A percentile compares a stretch with the other conserved stretches of the same genome.
These are phyloP conservation scores for Talpa occidentalis DNA, from an alignment of 2,113 vertebrate species.

Conservation along the genomic window DNA sequence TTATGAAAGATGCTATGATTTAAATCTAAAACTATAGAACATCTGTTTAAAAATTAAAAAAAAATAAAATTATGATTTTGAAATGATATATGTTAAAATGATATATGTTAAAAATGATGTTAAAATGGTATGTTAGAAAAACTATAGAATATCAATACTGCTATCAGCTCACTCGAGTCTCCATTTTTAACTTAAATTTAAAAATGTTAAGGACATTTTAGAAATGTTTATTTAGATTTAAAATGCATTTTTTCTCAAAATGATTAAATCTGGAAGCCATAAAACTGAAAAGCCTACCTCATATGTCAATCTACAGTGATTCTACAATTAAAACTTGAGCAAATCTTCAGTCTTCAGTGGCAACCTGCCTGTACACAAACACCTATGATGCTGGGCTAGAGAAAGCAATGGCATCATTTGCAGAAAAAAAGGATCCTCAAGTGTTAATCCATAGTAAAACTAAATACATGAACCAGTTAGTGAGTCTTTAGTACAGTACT, in stretches of 20 bases:
- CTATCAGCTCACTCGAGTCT: not conserved
- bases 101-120: too few relatives aligned
- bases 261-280: not conserved
- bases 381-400: not conserved
- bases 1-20: not conserved
- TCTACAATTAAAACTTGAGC: not conserved
- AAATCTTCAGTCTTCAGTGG: not conserved
- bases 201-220: constrained; percentile 32
- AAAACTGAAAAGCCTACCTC: not conserved
- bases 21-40: constrained; percentile 1
- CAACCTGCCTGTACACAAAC: not conserved
- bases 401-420: not conserved
- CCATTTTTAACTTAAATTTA: not conserved
- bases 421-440: not conserved
- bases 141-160: not conserved
- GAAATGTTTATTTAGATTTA: not conserved
- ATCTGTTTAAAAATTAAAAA: too few relatives aligned
- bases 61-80: too few relatives aligned
- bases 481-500: not conserved
- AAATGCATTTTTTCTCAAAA: not conserved
- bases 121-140: too few relatives aligned
- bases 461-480: not conserved
- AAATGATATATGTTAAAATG: too few relatives aligned
- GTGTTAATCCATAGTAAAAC: not conserved
- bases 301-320: constrained; percentile 21